phyloP scores from a whole-genome alignment of 1,140 invertebrate genomes.

The Aporrectodea caliginosa region DNA sequence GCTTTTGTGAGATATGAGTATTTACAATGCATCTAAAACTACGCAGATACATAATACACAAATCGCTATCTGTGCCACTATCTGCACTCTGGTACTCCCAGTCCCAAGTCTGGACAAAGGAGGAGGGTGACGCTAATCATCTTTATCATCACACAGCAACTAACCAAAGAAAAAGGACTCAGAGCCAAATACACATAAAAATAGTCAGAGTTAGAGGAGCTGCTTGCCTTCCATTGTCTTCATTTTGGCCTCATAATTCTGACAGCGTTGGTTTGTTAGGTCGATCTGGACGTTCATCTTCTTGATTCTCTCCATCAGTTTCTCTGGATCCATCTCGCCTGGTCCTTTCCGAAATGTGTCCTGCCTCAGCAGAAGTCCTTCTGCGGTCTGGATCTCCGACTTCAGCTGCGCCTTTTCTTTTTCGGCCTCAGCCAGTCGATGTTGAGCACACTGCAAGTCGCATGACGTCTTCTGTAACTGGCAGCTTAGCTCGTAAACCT shows the following conservation, averaged over 20 bases:
- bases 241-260: not conserved
- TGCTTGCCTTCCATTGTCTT: not conserved
- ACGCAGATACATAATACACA: no score
- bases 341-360: not conserved
- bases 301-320: not conserved
- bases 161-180: no score
- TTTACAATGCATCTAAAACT: no score
- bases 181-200: no score
- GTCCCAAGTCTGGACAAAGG: no score
- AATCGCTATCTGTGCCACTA: no score
- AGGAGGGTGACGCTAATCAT: no score
- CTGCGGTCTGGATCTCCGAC: not conserved
- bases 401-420: not conserved
- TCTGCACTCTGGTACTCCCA: no score
- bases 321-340: not conserved
- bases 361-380: not conserved
- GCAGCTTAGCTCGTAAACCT: not conserved
- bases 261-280: not conserved
- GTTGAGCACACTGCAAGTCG: not conserved
- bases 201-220: no score
- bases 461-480: not conserved
- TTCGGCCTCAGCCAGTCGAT: not conserved
- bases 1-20: no score
- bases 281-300: not conserved
- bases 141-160: no score